Conservation (phyloP, 1,140 invertebrate genomes). For the Lutraria rhynchaena region DNA sequence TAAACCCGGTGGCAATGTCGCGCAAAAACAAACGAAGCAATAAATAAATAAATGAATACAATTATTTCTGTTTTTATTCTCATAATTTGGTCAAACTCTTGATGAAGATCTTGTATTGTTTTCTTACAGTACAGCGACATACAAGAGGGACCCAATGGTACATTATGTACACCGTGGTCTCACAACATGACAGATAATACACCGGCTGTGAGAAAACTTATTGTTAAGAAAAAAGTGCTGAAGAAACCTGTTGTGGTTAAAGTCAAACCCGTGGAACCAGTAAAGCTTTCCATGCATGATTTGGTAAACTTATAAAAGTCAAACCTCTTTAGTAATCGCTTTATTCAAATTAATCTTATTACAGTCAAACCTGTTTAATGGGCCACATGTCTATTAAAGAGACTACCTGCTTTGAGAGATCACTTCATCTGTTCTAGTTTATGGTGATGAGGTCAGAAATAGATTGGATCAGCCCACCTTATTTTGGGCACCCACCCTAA, state of each 20-base stretch:
- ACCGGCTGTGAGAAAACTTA: not conserved
- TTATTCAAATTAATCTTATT: too few species aligned
- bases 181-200: conserved; percentile 50
- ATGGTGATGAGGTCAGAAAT: too few species aligned
- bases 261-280: not conserved
- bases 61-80: not conserved
- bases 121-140: conserved; percentile 25
- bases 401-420: too few species aligned
- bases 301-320: conserved; percentile 16
- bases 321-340: too few species aligned
- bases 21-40: too few species aligned
- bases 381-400: too few species aligned
- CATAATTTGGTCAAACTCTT: not conserved
- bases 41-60: not conserved
- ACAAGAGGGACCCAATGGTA: conserved; percentile 45
- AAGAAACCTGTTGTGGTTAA: not conserved
- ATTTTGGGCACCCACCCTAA: too few species aligned
- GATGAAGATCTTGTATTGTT: not conserved
- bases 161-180: conserved; percentile 22
- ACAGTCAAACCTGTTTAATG: too few species aligned
- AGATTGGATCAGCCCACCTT: too few species aligned
- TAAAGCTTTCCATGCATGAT: conserved; percentile 40
- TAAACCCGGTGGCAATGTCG: too few species aligned
- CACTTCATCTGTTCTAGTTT: too few species aligned
- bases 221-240: conserved; percentile 1